phyloP scores from a whole-genome alignment of 2,113 vertebrate species.

The Bothrops jararaca region DNA sequence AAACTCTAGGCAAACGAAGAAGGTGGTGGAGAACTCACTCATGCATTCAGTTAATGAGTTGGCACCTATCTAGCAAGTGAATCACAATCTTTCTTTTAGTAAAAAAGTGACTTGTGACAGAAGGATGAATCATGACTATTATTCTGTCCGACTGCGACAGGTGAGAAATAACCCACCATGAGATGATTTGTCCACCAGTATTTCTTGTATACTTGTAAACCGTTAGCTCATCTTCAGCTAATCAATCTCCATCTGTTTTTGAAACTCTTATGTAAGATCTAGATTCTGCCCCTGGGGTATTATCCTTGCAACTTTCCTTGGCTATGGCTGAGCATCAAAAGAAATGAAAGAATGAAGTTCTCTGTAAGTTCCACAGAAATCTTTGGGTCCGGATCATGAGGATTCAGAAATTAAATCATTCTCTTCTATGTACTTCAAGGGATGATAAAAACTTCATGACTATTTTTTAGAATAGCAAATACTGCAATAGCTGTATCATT shows the following conservation, averaged over 20 bases:
- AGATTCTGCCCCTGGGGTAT: conserved; percentile 31
- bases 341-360: neutral
- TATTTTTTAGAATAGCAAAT: neutral
- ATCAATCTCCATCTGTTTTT: conserved; percentile 9
- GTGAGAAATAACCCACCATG: conserved; percentile 12
- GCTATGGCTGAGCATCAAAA: neutral
- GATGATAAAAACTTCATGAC: neutral
- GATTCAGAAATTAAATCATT: conserved; percentile 18
- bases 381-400: neutral
- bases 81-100: neutral
- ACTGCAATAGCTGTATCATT: conserved; percentile 8
- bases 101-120: neutral
- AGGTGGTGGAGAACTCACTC: conserved; percentile 27
- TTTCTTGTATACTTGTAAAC: conserved; percentile 14
- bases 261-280: conserved; percentile 56
- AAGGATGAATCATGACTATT: neutral
- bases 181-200: conserved; percentile 23
- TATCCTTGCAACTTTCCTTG: neutral
- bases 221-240: conserved; percentile 60
- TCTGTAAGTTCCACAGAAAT: neutral
- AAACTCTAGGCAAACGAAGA: conserved; percentile 42
- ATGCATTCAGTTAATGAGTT: conserved; percentile 43
- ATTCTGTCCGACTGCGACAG: conserved; percentile 16
- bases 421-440: neutral
- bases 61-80: conserved; percentile 34